A percentile compares a stretch with the other conserved stretches of the same genome.
Conservation (phyloP, 1,140 invertebrate species). For the Drosophila subobscura region DNA sequence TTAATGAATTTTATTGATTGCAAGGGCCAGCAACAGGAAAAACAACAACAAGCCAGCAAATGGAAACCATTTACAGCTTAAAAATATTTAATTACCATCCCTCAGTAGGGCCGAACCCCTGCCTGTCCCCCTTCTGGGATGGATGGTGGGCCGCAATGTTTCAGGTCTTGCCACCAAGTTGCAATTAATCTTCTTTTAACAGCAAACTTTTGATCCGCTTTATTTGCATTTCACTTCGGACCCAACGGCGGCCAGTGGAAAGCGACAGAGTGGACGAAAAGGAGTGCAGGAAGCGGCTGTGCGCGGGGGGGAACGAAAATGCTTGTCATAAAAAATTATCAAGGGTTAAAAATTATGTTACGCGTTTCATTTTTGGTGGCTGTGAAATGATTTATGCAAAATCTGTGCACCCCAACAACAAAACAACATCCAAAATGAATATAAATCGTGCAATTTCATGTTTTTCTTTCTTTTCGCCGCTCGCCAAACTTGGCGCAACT, state of each 20-base stretch:
- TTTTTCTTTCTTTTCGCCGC: constrained; percentile 27
- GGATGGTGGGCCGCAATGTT: constrained; percentile 33
- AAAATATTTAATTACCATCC: constrained; percentile 77
- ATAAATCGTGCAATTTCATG: constrained; percentile 80
- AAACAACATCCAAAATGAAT: constrained; percentile 66
- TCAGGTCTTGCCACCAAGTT: constrained; percentile 72
- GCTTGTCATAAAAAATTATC: constrained; percentile 81
- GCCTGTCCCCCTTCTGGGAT: neutral
- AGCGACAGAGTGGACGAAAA: neutral
- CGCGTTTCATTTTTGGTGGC: constrained; percentile 76
- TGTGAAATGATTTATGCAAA: constrained; percentile 79
- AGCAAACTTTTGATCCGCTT: constrained; percentile 80
- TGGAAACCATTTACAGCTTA: constrained; percentile 79
- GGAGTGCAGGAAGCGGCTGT: neutral
- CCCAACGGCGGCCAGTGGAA: constrained; percentile 41
- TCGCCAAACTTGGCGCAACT: constrained; percentile 44
- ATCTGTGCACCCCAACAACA: constrained; percentile 59
- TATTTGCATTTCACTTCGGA: constrained; percentile 78
- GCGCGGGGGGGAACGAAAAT: constrained; percentile 55
- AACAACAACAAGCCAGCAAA: constrained; percentile 53
- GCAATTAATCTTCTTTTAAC: constrained; percentile 81
- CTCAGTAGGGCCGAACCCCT: constrained; percentile 1
- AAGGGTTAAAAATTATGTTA: constrained; percentile 81
- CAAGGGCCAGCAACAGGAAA: constrained; percentile 40
- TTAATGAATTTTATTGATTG: constrained; percentile 71